Base-by-base conservation (phyloP, 2,797 vertebrate species). In the Sebastes variabilis region DNA sequence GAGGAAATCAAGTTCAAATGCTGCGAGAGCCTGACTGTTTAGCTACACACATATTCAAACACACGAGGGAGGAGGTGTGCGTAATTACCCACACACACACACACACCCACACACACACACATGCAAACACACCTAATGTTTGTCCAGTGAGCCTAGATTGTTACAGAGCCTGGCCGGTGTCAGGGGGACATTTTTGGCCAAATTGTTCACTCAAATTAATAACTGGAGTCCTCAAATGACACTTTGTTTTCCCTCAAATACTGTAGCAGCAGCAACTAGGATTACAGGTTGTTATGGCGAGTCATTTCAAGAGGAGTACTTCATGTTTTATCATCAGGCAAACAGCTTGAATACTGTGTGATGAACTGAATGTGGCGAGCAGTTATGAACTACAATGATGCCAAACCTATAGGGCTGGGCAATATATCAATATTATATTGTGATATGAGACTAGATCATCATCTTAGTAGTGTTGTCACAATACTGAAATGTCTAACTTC, bases 1-100 rank as follows among this genome's bases (percentile, higher is more conserved):
- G 24, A 80, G 68, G 69, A 52, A 84, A 86, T 83, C 32, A 8
- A 71, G 78, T 66, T 85, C 29, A 81, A 52, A 52, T 52, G 20
- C 18, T 49, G 46, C 18, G 46, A 81, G 69, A 70, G 46, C 8
- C 27, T 13, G 16, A 59, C 61, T 76, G 75, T 73, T 80, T 62
- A 66, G 61, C 27, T 20, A 52, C 77, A 62, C 42, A 38, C 67
- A 60, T 5, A 22, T 70, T 72, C 42, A 86, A 79, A 87, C 73
- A 77, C 67, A 59, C 2, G 1, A 59, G 67, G 30, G 75, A 61
- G 42, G 64, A 66, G n/a, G 36, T 58, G 80, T 68, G 68, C 8
- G 18, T 71, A 36, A 77, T 81, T 69, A 80, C 18, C 38, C 59
- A 36, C 14, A 3, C 42, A 78, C 42, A 27, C 14, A 42, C 25